Base-by-base conservation (phyloP, 2,888 invertebrate genomes). In the Nycteola revayana region DNA sequence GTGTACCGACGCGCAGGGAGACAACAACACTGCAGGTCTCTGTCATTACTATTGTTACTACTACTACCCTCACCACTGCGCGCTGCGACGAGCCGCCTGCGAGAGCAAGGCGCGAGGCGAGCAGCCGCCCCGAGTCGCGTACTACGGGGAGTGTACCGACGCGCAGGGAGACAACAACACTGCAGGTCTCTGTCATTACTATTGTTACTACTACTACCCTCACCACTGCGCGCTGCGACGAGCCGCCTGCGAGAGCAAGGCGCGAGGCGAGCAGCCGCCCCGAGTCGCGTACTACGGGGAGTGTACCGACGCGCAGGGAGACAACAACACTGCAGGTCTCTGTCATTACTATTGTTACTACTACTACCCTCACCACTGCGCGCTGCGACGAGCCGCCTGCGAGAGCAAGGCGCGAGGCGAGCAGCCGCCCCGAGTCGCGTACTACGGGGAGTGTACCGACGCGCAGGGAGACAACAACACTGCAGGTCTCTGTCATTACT, bases 201-300 rank as follows among this genome's bases (percentile, higher is more conserved):
- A n/a, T n/a, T n/a, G n/a, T n/a, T n/a, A n/a, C n/a, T n/a, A n/a
- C n/a, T n/a, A n/a, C 1, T 97, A 94, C 79, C 82, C 90, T 46
- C 95, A 94, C 76, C 95, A 95, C 76, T 97, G 97, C 70, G 94
- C 95, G 59, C 90, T 97, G 72, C 92, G 93, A 61, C 92, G 92
- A 59, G 92, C 92, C 7, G 93, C 94, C 7, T 96, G 96, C 74
- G 84, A 89, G 40, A 75, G 85, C 1, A 66, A 92, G 61, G 92
- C 92, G 51, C 91, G 94, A 11, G 96, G 96, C 60, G 81, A 83
- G 1, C 49, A 66, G 10, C 69, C 78, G 0, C 56, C 79, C 1
- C 60, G 59, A 0, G 93, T 95, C 34, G 91, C 92, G 10, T 94
- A 94, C 74, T 94, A 93, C 68, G 95, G 95, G 11, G 94, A 95